phyloP scores from a whole-genome alignment of 2,888 invertebrate species.

The Lordiphosa fenestrarum region DNA sequence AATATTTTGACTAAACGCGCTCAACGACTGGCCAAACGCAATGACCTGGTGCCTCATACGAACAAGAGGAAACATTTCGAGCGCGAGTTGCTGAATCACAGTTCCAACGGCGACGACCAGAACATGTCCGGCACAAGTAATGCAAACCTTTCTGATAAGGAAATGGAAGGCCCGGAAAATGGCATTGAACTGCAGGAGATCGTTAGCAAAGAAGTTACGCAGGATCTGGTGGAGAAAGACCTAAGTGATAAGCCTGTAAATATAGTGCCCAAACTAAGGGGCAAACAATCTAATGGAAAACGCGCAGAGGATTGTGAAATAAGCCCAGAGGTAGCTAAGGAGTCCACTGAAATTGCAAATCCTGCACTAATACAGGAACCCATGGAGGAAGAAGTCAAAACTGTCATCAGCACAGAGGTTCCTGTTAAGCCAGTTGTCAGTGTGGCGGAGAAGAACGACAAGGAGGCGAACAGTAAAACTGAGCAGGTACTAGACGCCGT shows the following conservation, averaged over 20 bases:
- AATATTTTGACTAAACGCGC: slow-evolving; percentile 61
- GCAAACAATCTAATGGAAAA: slow-evolving; percentile 68
- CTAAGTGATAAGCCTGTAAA: slow-evolving; percentile 70
- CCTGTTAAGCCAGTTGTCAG: slow-evolving; percentile 12
- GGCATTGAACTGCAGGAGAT: slow-evolving; percentile 3
- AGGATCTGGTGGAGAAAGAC: slow-evolving; percentile 32
- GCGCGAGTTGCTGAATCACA: slow-evolving; percentile 34
- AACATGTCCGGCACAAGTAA: slow-evolving; percentile 7
- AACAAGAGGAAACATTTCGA: slow-evolving; percentile 71
- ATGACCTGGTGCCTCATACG: slow-evolving; percentile 50
- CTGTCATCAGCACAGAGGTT: slow-evolving; percentile 15
- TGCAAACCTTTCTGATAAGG: slow-evolving; percentile 9
- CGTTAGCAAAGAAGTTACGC: slow-evolving; percentile 18
- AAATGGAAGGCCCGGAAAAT: slow-evolving; percentile 15
- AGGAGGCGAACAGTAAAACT: slow-evolving; percentile 41
- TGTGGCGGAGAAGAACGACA: slow-evolving; percentile 19
- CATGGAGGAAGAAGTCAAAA: slow-evolving; percentile 19
- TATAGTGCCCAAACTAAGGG: slow-evolving; percentile 77
- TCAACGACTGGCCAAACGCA: slow-evolving; percentile 68
- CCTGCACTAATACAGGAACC: slow-evolving; percentile 18
- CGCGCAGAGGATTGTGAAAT: slow-evolving; percentile 48
- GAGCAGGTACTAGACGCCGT: slow-evolving; percentile 78
- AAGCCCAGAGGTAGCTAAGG: neutral
- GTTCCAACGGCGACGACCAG: slow-evolving; percentile 19
- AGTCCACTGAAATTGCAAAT: slow-evolving; percentile 4